phyloP scores from a whole-genome alignment of 2,888 invertebrate species.

The Ametastegia equiseti region DNA sequence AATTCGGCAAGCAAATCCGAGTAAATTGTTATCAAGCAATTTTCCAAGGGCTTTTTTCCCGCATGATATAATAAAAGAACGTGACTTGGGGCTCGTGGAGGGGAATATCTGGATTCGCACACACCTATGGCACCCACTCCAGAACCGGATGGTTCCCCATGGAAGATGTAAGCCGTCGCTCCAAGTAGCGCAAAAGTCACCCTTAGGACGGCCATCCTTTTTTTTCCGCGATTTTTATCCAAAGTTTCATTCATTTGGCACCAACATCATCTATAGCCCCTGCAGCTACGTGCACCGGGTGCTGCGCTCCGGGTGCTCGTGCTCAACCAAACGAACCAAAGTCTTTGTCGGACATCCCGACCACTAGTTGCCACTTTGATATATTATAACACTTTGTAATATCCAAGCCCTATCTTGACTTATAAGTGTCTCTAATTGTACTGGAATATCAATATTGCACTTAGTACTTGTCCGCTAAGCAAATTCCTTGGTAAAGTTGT shows the following conservation, averaged over 20 bases:
- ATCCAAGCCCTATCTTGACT: neutral
- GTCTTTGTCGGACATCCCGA: constrained; percentile 42
- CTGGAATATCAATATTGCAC: neutral
- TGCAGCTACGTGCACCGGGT: constrained; percentile 38
- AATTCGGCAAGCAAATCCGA: neutral
- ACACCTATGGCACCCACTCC: constrained; percentile 36
- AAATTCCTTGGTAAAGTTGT: neutral
- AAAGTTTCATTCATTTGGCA: constrained; percentile 30
- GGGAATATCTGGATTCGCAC: constrained; percentile 12
- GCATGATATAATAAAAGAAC: neutral
- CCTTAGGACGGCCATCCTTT: constrained; percentile 42
- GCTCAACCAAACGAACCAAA: constrained; percentile 40
- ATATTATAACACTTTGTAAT: neutral
- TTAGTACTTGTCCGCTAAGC: neutral
- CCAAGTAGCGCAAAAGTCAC: constrained; percentile 42
- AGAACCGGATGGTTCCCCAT: constrained; percentile 39
- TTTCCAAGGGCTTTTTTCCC: neutral
- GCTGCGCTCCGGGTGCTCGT: constrained; percentile 26
- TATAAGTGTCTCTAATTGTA: neutral
- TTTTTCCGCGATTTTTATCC: constrained; percentile 11
- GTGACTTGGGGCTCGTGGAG: neutral
- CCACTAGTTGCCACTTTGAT: constrained; percentile 41
- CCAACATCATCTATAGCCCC: constrained; percentile 16
- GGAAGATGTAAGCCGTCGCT: constrained; percentile 47
- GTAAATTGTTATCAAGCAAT: neutral